Base-by-base conservation (phyloP, 2,888 invertebrate species). In the Diadegma fenestrale region DNA sequence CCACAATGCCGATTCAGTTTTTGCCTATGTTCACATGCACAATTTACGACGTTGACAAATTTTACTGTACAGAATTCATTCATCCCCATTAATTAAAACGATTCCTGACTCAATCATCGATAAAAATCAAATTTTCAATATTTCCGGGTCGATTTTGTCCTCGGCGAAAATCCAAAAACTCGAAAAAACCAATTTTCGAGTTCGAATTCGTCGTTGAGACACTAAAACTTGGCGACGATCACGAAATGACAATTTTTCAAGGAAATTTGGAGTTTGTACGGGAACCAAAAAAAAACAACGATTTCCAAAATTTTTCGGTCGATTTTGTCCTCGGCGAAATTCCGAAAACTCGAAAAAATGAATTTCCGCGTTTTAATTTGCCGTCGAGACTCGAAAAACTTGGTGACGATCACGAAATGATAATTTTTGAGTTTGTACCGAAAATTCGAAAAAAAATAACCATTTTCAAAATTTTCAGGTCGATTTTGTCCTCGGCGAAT, bases 11-110 rank as follows among this genome's bases (percentile, higher is more conserved):
- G 22, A 12, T 54, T 54, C 10, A 22, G 45, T 61, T 80, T 58
- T 64, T 43, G 33, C 64, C 45, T 54, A 54, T 58, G 72, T 33
- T 68, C 88, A 83, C 84, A 86, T 89, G 88, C 89, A 88, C 87
- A 87, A 86, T 33, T 63, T 26, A 88, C 81, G 85, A 63, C 86
- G 84, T 88, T 79, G 64, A 88, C 72, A 80, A 87, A 80, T 86
- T 85, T 86, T 76, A 85, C 88, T 90, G 88, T 90, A 91, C 91
- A 90, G 64, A 19, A 33, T 54, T 73, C 41, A 43, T 54, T 77
- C 82, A 71, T 88, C 84, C 87, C 61, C 82, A 77, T 82, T 87
- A 87, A 77, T 82, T 87, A 87, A 86, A 89, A 90, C 89, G 87
- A 89, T 89, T 61, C 54, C 80, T 87, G 89, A 89, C 90, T 69